Base-by-base conservation (phyloP, 2,797 vertebrate species). In the Acrossocheilus wenchowensis region DNA sequence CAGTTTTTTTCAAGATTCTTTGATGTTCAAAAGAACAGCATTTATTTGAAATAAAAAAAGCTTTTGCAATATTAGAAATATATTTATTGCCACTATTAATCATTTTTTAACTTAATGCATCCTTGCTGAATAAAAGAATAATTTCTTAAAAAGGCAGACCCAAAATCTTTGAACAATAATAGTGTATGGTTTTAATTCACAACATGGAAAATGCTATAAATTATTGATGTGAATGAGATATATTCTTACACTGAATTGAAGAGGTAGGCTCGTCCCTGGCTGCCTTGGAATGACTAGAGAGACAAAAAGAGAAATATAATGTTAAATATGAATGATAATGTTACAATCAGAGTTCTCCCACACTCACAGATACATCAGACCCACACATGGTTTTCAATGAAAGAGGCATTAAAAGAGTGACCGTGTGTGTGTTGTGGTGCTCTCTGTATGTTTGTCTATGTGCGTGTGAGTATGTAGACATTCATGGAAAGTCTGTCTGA, bases 171-270 rank as follows among this genome's bases (percentile, higher is more conserved):
- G 41, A 72, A 41, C 68, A 21, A 43, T n/a, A 81, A 52, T 11
- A 82, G 19, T 52, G 41, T 19, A 71, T 54, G 2, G 5, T 39
- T 23, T 36, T 57, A 71, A 82, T 72, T 82, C 66, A 71, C 64
- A 71, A 72, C 48, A 12, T 26, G 48, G 64, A 68, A 78, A 52
- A 52, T 26, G 80, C 34, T 52, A 54, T 81, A 45, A 71, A 75
- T 68, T 26, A 30, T 36, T 77, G 5, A 84, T 50, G 43, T 72
- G 74, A 81, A 74, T 43, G 66, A 50, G n/a, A 83, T 87, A 48
- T 39, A 86, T 95, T 98, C 98, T 99, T 92, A 99, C 98, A 99
- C 98, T 73, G 98, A 98, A 90, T 99, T 99, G 93, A 99, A 99
- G 96, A 99, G 97, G 94, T 99, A 99, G 94, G 98, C 98, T 95